Evolutionary conservation across 1,140 invertebrate genomes (phyloP).

Genomic region (Atopsyche davidsoni): DNA sequence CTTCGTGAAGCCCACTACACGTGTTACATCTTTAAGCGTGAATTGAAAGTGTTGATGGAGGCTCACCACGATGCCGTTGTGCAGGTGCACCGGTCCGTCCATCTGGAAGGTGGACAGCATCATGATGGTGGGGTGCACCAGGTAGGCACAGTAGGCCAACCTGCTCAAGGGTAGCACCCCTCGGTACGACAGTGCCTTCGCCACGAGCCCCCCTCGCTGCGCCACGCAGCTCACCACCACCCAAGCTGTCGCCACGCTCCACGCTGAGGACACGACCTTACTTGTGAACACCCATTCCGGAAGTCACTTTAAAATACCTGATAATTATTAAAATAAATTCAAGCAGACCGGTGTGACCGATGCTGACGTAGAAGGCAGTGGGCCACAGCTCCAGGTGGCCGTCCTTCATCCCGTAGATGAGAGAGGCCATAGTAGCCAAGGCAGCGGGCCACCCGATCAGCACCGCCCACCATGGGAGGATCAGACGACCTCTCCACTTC

Average conservation of each 20-base stretch:
- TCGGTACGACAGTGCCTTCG: slow-evolving; percentile 71
- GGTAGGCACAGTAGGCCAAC: slow-evolving; percentile 85
- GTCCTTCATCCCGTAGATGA: slow-evolving; percentile 74
- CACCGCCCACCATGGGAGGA: slow-evolving; percentile 54
- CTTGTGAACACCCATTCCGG: too few species aligned
- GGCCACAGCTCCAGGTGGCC: slow-evolving; percentile 59
- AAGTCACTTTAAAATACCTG: too few species aligned
- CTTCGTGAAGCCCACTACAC: too few species aligned
- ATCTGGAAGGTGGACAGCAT: slow-evolving; percentile 67
- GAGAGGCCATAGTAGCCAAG: slow-evolving; percentile 50
- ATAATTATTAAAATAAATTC: too few species aligned
- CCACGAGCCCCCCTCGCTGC: slow-evolving; percentile 66
- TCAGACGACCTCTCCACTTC: slow-evolving; percentile 60
- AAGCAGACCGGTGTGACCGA: slow-evolving; percentile 53
- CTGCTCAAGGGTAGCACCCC: slow-evolving; percentile 78
- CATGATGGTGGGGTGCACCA: slow-evolving; percentile 83
- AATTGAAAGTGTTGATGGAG: too few species aligned
- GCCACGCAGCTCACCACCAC: slow-evolving; percentile 74
- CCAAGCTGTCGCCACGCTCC: slow-evolving; percentile 71
- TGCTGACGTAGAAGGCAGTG: slow-evolving; percentile 61
- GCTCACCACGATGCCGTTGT: slow-evolving; percentile 64
- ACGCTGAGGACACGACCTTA: too few species aligned
- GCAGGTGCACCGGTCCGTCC: slow-evolving; percentile 70
- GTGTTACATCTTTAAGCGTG: too few species aligned
- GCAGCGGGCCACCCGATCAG: slow-evolving; percentile 57